Conservation (phyloP, 2,888 invertebrate species). For the Drosophila acutilabella region DNA sequence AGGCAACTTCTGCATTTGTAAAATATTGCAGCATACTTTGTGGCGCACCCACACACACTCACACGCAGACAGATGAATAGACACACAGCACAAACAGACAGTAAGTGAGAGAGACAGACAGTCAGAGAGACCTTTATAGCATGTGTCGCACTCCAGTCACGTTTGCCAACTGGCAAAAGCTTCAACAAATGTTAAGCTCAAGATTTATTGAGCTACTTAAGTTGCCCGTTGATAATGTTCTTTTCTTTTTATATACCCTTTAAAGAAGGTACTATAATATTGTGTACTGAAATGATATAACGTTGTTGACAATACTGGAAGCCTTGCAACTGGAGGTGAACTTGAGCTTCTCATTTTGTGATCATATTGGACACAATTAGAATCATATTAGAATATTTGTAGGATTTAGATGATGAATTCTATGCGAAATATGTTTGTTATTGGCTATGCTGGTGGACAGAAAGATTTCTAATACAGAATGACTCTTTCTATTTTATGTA, state of each 20-base stretch:
- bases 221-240: conserved; percentile 67
- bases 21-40: conserved; percentile 65
- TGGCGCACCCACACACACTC: conserved; percentile 22
- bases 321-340: too few relatives aligned
- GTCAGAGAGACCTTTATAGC: conserved; percentile 40
- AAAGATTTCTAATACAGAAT: too few relatives aligned
- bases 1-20: conserved; percentile 58
- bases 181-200: conserved; percentile 75
- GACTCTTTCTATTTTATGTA: too few relatives aligned
- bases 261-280: neutral
- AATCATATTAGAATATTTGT: too few relatives aligned
- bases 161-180: conserved; percentile 66
- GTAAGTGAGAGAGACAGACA: conserved; percentile 17
- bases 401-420: too few relatives aligned
- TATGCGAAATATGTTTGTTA: too few relatives aligned
- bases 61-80: conserved; percentile 14
- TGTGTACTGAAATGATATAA: neutral
- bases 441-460: too few relatives aligned
- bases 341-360: too few relatives aligned
- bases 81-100: conserved; percentile 15
- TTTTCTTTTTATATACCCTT: neutral
- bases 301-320: too few relatives aligned
- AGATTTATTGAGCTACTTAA: conserved; percentile 76
- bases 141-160: conserved; percentile 74
- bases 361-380: too few relatives aligned